A percentile compares a stretch with the other conserved stretches of the same genome.
Evolutionary conservation across 1,140 invertebrate species (phyloP).

Genomic region (Samia ricini): DNA sequence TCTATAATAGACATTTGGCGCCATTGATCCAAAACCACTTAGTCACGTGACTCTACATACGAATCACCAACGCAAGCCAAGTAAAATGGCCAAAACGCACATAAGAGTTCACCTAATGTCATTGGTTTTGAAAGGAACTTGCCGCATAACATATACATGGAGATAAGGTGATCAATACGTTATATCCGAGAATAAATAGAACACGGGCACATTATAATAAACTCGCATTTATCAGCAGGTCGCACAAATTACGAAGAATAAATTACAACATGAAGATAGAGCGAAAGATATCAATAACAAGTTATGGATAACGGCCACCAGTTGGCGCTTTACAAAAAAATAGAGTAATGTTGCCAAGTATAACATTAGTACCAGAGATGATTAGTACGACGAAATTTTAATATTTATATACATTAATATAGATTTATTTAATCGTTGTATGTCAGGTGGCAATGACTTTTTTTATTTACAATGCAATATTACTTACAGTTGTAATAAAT

Average conservation of each 20-base stretch:
- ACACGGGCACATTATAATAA: slow-evolving; percentile 65
- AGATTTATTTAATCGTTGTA: too few relatives aligned
- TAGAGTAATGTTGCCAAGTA: slow-evolving; percentile 13
- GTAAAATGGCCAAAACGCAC: slow-evolving; percentile 77
- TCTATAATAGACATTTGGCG: slow-evolving; percentile 74
- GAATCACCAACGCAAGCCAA: slow-evolving; percentile 76
- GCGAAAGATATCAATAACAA: slow-evolving; percentile 75
- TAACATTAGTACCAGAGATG: background rate
- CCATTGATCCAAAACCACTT: slow-evolving; percentile 76
- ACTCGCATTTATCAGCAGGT: slow-evolving; percentile 52
- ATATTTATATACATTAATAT: too few relatives aligned
- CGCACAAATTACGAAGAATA: slow-evolving; percentile 61
- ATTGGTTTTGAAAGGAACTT: slow-evolving; percentile 69
- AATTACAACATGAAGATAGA: slow-evolving; percentile 69
- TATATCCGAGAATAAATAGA: slow-evolving; percentile 38
- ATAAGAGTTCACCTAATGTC: slow-evolving; percentile 74
- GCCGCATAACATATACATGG: slow-evolving; percentile 63
- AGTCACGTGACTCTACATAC: slow-evolving; percentile 76
- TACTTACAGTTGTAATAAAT: too few relatives aligned
- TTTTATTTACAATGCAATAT: too few relatives aligned
- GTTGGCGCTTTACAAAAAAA: slow-evolving; percentile 50
- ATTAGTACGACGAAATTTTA: too few relatives aligned
- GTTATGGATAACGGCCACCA: slow-evolving; percentile 56
- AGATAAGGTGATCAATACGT: slow-evolving; percentile 47
- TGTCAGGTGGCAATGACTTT: too few relatives aligned